Evolutionary conservation across 1,140 invertebrate genomes (phyloP).

Genomic region (Lucilia cuprina): DNA sequence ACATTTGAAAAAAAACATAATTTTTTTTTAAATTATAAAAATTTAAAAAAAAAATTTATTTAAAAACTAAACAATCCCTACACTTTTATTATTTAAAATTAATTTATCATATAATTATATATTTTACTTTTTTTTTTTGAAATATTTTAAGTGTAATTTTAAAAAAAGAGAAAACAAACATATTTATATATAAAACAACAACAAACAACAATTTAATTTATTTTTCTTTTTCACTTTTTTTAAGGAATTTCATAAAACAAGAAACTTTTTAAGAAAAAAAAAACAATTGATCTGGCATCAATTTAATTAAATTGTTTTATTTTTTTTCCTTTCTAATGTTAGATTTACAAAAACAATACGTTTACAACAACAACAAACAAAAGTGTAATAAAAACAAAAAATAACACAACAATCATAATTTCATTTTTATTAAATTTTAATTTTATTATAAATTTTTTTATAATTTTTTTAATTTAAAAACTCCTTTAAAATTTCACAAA

Average conservation of each 20-base stretch:
- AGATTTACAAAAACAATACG: too few relatives aligned
- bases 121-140: neutral
- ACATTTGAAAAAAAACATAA: too few relatives aligned
- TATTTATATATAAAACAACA: neutral
- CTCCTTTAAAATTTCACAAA: too few relatives aligned
- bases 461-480: conserved; percentile 4
- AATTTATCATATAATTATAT: neutral
- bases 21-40: too few relatives aligned
- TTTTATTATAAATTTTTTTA: neutral
- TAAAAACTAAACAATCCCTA: too few relatives aligned
- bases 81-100: neutral
- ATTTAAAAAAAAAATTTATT: too few relatives aligned
- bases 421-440: neutral
- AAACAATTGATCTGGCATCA: conserved; percentile 20
- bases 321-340: neutral
- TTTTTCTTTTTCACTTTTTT: conserved; percentile 19
- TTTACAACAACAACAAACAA: neutral
- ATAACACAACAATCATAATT: too few relatives aligned
- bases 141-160: neutral
- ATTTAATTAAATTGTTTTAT: neutral
- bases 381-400: neutral
- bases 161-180: neutral
- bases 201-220: neutral
- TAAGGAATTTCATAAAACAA: conserved; percentile 6
- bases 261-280: neutral